phyloP scores from a whole-genome alignment of 2,113 vertebrate genomes.

The Toxotes chatareus region DNA sequence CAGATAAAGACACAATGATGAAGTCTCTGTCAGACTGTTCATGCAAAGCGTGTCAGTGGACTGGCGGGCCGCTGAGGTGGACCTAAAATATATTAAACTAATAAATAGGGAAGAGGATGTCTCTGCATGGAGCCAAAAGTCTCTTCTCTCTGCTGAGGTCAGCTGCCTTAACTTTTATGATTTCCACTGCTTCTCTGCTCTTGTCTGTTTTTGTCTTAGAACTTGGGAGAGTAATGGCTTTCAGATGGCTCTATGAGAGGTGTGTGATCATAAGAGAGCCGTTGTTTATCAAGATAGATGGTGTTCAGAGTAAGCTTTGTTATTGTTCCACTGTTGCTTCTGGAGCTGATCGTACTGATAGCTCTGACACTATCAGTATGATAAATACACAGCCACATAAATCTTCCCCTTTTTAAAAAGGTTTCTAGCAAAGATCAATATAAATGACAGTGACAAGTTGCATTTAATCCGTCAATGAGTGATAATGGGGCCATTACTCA shows the following conservation, averaged over 20 bases:
- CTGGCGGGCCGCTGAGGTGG: conserved; percentile 51
- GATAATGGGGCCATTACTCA: not conserved
- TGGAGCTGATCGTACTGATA: conserved; percentile 46
- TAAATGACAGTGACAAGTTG: conserved; percentile 27
- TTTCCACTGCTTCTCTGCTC: conserved; percentile 32
- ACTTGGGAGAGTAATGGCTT: conserved; percentile 59
- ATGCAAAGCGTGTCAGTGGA: conserved; percentile 49
- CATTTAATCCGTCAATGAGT: conserved; percentile 14
- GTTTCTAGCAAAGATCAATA: not conserved
- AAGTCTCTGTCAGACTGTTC: conserved; percentile 40
- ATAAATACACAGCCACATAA: conserved; percentile 17
- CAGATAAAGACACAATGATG: conserved; percentile 21
- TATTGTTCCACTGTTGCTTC: conserved; percentile 41
- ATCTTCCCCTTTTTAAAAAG: conserved; percentile 18
- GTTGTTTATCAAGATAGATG: conserved; percentile 48
- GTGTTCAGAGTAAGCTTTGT: conserved; percentile 14
- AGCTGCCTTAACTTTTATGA: conserved; percentile 61
- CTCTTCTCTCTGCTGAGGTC: conserved; percentile 56
- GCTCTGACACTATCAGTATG: conserved; percentile 22
- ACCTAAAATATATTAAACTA: conserved; percentile 69
- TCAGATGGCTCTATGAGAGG: conserved; percentile 68
- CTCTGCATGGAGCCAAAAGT: conserved; percentile 58
- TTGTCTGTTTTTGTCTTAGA: conserved; percentile 37
- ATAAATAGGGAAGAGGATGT: conserved; percentile 73
- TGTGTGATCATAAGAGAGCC: conserved; percentile 25